phyloP scores from a whole-genome alignment of 2,888 invertebrate genomes.

The Ceratothoa steindachneri region DNA sequence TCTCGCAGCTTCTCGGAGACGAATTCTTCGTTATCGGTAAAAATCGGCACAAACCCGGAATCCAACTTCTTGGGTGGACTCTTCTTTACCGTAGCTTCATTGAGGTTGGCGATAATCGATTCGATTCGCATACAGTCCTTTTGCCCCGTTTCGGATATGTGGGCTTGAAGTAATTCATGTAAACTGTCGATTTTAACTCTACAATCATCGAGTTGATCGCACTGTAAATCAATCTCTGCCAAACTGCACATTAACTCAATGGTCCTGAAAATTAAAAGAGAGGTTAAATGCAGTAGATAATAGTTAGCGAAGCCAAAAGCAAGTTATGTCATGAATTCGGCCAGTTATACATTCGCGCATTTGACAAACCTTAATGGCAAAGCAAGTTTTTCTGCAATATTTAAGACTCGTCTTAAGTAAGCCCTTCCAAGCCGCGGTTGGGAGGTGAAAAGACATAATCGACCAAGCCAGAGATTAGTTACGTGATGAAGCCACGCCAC shows the following conservation, averaged over 20 bases:
- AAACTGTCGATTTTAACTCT: constrained; percentile 30
- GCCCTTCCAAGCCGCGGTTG: constrained; percentile 39
- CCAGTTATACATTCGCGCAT: too few relatives aligned
- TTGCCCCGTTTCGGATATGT: neutral
- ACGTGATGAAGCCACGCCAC: constrained; percentile 33
- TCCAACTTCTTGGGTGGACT: neutral
- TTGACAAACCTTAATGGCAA: constrained; percentile 43
- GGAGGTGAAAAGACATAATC: constrained; percentile 25
- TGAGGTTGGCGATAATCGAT: neutral
- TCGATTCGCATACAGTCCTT: neutral
- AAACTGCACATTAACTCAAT: constrained; percentile 25
- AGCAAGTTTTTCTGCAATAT: constrained; percentile 28
- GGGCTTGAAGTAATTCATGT: neutral
- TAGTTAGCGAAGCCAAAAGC: too few relatives aligned
- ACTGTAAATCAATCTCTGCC: constrained; percentile 36
- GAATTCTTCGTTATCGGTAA: neutral
- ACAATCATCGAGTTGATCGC: constrained; percentile 44
- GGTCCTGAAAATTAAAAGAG: constrained; percentile 21
- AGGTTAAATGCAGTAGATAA: too few relatives aligned
- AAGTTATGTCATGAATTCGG: too few relatives aligned
- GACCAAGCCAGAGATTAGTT: constrained; percentile 32
- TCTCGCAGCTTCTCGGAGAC: neutral
- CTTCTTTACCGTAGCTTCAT: neutral
- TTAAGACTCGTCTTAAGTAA: constrained; percentile 31
- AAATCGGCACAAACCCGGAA: neutral